Evolutionary conservation across 1,140 invertebrate genomes (phyloP), one percentile per base, ranked within the genome.

Genomic region (Dreissena rostriformis): DNA sequence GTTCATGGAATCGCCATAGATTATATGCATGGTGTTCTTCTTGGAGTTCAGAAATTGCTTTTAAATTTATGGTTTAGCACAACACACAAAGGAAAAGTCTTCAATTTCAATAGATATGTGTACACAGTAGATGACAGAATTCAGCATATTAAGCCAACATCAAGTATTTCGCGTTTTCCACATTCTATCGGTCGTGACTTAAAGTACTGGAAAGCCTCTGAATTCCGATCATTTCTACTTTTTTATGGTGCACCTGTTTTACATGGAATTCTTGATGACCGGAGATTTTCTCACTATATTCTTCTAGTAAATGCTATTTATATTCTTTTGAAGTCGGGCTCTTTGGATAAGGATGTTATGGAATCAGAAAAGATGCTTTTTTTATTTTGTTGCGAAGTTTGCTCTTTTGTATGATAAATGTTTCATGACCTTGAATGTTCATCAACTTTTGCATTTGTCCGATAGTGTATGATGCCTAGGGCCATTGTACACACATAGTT

Each of bases 11-110:
- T 81, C 19, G 72, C 65, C 19, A 88, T 88, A 49, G 87, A 88
- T 66, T 88, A 88, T 52, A 88, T 88, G 87, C 87, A 88, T 76
- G 77, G 87, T 19, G 73, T 86, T 24, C 66, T 81, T n/a, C 57
- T 86, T 19, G 87, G 85, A 15, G 26, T 85, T 2, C 65, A 81
- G 71, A 82, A 86, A 75, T 28, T 84, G 17, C 63, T 88, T 14
- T 14, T 86, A 0, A 52, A 10, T 15, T 71, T 84, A 19, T 88
- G 87, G 85, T 86, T 85, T 71, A n/a, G 53, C n/a, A 66, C 29
- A 19, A 39, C 15, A 0, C 53, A 68, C 74, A 19, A 65, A 22
- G 19, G 26, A 68, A 53, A 78, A 53, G 5, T 19, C 49, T 83
- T 75, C 22, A 75, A 26, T 29, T 28, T 68, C 68, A 28, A 74